These are phyloP conservation scores for Lycia hirtaria DNA, from an alignment of 2,888 invertebrate species.

Conservation along the genomic window DNA sequence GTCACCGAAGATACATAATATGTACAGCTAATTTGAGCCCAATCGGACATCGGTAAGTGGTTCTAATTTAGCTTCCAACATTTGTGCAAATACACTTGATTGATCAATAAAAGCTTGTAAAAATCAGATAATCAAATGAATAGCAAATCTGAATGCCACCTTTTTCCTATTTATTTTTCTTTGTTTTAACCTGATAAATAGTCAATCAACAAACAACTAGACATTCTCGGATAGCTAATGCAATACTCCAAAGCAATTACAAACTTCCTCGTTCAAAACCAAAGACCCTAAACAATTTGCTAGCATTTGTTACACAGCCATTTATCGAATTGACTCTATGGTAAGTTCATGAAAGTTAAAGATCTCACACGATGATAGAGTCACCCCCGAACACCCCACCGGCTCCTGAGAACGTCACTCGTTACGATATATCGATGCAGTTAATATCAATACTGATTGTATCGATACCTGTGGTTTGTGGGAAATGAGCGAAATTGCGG, in stretches of 20 bases:
- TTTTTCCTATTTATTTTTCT: too few species aligned
- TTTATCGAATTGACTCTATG: slow-evolving; percentile 59
- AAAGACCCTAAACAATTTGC: slow-evolving; percentile 59
- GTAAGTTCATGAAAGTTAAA: slow-evolving; percentile 52
- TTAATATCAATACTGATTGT: slow-evolving; percentile 68
- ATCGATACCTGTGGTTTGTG: slow-evolving; percentile 68
- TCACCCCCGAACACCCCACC: slow-evolving; percentile 70
- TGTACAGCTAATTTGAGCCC: too few species aligned
- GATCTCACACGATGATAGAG: slow-evolving; percentile 81
- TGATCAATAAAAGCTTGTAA: too few species aligned
- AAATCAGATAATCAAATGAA: too few species aligned
- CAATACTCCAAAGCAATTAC: slow-evolving; percentile 49
- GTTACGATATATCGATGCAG: slow-evolving; percentile 60
- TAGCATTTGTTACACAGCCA: slow-evolving; percentile 43
- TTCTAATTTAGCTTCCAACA: too few species aligned
- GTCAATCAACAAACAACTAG: neutral
- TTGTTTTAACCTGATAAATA: too few species aligned
- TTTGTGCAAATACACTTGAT: too few species aligned
- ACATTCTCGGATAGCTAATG: slow-evolving; percentile 39
- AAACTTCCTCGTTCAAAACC: slow-evolving; percentile 51
- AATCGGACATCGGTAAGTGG: too few species aligned
- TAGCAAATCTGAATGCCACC: too few species aligned
- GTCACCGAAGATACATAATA: too few species aligned
- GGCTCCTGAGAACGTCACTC: slow-evolving; percentile 76
- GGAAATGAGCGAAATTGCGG: slow-evolving; percentile 57